A percentile compares a stretch with the other conserved stretches of the same genome.
phyloP scores from a whole-genome alignment of 2,797 vertebrate species.

The Australoheros facetus region DNA sequence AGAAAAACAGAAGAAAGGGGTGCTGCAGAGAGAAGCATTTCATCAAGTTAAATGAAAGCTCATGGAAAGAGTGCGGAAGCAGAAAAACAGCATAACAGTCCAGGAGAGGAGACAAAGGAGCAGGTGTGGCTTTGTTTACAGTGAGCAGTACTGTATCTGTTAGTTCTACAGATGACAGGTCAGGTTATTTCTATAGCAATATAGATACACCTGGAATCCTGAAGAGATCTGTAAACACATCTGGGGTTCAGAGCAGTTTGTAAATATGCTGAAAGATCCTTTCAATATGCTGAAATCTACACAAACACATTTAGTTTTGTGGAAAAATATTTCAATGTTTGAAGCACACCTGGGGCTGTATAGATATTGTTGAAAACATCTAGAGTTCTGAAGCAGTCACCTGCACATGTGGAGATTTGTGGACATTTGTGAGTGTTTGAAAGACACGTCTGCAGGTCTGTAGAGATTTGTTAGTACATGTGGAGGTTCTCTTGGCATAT shows the following conservation, averaged over 20 bases:
- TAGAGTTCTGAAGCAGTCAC: not conserved
- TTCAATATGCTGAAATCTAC: not conserved
- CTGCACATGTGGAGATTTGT: not conserved
- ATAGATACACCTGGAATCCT: not conserved
- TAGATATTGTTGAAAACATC: not conserved
- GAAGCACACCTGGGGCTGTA: not conserved
- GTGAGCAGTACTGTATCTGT: not conserved
- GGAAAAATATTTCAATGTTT: not conserved
- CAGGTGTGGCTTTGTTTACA: not conserved
- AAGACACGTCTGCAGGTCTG: not conserved
- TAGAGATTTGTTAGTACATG: not conserved
- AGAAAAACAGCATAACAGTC: not conserved
- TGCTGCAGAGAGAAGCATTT: not conserved
- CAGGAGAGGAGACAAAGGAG: not conserved
- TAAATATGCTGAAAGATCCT: not conserved
- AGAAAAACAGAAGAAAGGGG: not conserved
- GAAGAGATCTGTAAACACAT: not conserved
- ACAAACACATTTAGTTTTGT: not conserved
- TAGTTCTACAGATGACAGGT: not conserved
- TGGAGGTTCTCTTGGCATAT: not conserved
- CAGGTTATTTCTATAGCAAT: not conserved
- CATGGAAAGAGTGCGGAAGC: not conserved
- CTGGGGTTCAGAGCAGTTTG: not conserved
- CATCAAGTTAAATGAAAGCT: slow-evolving; percentile 27
- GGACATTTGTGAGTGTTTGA: not conserved